Percentiles rank a stretch among this genome's conserved stretches.
Conservation (phyloP, 1,140 invertebrate species). For the Notospermus geniculatus region DNA sequence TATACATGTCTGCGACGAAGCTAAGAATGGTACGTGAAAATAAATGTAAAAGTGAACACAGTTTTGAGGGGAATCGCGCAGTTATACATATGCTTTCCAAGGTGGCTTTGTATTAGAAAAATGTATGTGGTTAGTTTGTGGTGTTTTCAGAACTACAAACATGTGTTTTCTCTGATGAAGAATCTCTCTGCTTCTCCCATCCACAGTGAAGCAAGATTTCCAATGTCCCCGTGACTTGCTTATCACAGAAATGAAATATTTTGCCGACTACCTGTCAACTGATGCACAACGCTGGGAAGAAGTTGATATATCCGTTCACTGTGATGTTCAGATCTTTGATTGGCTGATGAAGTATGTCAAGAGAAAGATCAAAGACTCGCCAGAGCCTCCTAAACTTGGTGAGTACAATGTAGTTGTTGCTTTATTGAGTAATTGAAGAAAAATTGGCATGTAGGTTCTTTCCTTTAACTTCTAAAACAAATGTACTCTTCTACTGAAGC, state of each 20-base stretch:
- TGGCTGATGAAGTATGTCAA: conserved; percentile 94
- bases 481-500: no score
- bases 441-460: no score
- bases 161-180: no score
- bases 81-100: no score
- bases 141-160: no score
- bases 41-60: no score
- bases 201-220: conserved; percentile 76
- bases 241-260: conserved; percentile 90
- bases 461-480: no score
- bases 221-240: conserved; percentile 80
- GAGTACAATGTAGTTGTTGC: conserved; percentile 17
- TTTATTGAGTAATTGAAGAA: no score
- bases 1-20: conserved; percentile 57
- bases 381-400: conserved; percentile 67
- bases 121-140: no score
- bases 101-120: no score
- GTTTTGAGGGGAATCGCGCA: no score
- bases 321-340: conserved; percentile 89
- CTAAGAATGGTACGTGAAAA: conserved; percentile 56
- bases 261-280: conserved; percentile 67
- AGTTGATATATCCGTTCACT: conserved; percentile 94
- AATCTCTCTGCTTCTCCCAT: conserved; percentile 5
- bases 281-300: conserved; percentile 65
- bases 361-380: conserved; percentile 34